A percentile compares a stretch with the other conserved stretches of the same genome.
These are phyloP conservation scores for Tetraneura akinire DNA, from an alignment of 1,140 invertebrate genomes.

Conservation along the genomic window DNA sequence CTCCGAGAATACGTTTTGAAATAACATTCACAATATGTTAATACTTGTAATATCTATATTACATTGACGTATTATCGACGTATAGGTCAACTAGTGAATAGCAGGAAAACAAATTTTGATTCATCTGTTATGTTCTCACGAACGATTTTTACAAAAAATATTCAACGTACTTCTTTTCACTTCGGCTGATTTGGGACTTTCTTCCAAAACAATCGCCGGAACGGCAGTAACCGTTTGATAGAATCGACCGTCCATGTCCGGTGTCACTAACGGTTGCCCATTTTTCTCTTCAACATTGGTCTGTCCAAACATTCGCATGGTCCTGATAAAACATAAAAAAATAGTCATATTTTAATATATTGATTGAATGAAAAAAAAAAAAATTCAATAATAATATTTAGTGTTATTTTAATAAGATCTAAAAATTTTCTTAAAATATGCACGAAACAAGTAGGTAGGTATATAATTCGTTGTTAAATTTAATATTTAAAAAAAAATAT, in stretches of 20 bases:
- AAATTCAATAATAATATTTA: neutral
- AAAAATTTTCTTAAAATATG: too few relatives aligned
- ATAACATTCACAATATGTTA: conserved; percentile 1
- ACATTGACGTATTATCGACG: too few relatives aligned
- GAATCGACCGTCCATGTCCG: conserved; percentile 57
- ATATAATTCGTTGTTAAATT: too few relatives aligned
- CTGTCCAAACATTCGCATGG: conserved; percentile 37
- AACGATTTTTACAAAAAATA: too few relatives aligned
- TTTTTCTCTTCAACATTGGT: conserved; percentile 53
- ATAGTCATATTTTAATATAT: neutral
- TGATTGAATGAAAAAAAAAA: neutral
- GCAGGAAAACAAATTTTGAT: neutral
- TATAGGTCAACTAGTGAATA: neutral
- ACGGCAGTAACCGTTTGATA: conserved; percentile 64
- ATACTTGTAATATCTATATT: neutral
- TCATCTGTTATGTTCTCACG: too few relatives aligned
- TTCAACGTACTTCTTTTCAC: conserved; percentile 55
- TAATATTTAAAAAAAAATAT: too few relatives aligned
- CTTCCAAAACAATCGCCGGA: conserved; percentile 63
- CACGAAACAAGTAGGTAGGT: too few relatives aligned
- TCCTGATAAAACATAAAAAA: conserved; percentile 24
- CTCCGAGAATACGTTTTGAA: neutral
- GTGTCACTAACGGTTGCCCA: conserved; percentile 52
- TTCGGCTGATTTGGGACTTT: conserved; percentile 57
- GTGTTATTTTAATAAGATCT: too few relatives aligned